These are phyloP conservation scores for Conus betulinus DNA, from an alignment of 1,140 invertebrate genomes.

Conservation along the genomic window DNA sequence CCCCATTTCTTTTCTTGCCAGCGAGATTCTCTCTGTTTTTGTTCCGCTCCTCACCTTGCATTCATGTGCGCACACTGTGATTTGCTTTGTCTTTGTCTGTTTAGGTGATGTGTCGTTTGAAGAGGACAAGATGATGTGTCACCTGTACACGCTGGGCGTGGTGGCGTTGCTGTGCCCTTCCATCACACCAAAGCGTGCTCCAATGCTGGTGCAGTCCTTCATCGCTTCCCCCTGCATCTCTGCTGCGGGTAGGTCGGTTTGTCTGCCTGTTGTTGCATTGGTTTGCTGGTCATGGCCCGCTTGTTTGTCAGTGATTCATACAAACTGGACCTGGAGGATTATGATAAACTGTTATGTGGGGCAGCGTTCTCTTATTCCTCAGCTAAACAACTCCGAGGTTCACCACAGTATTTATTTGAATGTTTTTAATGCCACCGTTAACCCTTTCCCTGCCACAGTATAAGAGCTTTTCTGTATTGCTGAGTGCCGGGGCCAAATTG, in stretches of 20 bases:
- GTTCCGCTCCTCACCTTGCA: too few species aligned
- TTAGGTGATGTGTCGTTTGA: constrained; percentile 41
- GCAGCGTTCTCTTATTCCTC: too few species aligned
- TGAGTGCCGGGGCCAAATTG: too few species aligned
- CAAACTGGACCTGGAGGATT: background rate
- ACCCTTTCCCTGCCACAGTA: too few species aligned
- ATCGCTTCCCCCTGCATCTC: constrained; percentile 60
- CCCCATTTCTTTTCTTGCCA: too few species aligned
- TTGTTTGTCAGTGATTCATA: background rate
- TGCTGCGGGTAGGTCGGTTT: constrained; percentile 17
- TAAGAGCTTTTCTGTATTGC: too few species aligned
- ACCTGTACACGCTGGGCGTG: constrained; percentile 77
- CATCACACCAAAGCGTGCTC: constrained; percentile 72
- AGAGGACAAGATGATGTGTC: constrained; percentile 69
- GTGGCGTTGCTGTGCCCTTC: constrained; percentile 74
- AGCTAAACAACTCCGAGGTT: background rate
- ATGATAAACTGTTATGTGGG: background rate
- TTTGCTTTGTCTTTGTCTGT: background rate
- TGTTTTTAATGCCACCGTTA: too few species aligned
- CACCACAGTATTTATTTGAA: too few species aligned
- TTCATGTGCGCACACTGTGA: too few species aligned
- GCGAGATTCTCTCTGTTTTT: too few species aligned
- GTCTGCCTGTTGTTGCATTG: background rate
- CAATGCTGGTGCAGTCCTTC: constrained; percentile 76
- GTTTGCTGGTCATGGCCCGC: background rate